Evolutionary conservation across 2,113 vertebrate genomes (phyloP), one percentile per base, ranked within the genome.

Genomic region (Hypanus sabinus): DNA sequence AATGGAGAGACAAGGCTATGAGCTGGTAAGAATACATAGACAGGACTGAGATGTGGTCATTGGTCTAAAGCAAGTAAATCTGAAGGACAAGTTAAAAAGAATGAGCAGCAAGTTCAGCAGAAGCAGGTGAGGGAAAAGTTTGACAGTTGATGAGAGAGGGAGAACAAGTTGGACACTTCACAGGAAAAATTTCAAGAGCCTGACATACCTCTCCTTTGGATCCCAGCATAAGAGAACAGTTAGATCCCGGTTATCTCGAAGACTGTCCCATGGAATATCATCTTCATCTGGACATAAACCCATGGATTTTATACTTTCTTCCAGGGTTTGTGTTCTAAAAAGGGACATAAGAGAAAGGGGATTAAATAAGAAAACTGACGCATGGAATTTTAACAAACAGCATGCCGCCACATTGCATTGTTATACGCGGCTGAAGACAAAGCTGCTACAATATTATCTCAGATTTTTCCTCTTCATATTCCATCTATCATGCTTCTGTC

Each of bases 301-400:
- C 99, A 99, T 99, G 95, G 98, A 97, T 95, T 98, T 99, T 95
- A 99, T 97, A 95, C 97, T 99, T 96, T 99, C 99, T 96, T 99
- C 99, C 96, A 99, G 96, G 95, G 97, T 98, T 94, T 97, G 96
- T 75, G 98, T 97, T 95, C 99, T 99, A 95, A 94, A 38, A 81
- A 0, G 0, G 38, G 38, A 94, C 81, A 94, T 79, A 14, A 95
- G 38, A 91, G 65, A 92, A 70, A n/a, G 57, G 55, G 68, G 1
- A 70, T 70, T 70, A 70, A 70, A 70, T 70, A 3, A 87, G 27
- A 87, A 8, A 83, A 38, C 27, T 87, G 57, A 62, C 38, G 24
- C 83, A 62, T 87, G 83, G 20, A 22, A 60, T 55, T 85, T 27
- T 30, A 57, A 60, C 24, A 62, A 88, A 88, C 5, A 33, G 57